Base-by-base conservation (phyloP, 2,113 vertebrate genomes). In the Scortum barcoo region DNA sequence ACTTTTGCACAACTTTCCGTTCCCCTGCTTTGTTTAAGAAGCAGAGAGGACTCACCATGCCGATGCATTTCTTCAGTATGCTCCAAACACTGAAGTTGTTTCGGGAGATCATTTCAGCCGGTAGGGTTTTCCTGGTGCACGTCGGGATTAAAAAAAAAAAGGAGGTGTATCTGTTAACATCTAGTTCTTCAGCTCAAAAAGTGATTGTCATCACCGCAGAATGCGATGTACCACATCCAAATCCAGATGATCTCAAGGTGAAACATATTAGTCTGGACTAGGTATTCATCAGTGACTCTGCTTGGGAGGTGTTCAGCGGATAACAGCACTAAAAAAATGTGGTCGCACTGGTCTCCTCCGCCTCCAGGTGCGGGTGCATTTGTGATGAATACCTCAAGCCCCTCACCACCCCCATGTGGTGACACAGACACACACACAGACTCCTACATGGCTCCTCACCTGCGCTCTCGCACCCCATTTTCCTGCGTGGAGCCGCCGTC, bases 61-160 rank as follows among this genome's bases (percentile, higher is more conserved):
- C 98, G 46, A 99, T 98, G 91, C 98, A 99, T 85, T 98, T 99
- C 91, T 97, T 98, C 80, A 99, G 92, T 81, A 99, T 97, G 50
- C 95, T 97, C 98, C 98, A 99, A 53, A 99, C 93, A 61, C 97
- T 99, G 94, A 98, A 99, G 87, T 99, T 95, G 71, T 96, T 98
- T 87, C 97, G 97, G 89, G 96, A 96, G 91, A 98, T 97, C 97
- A 98, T 99, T 6, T 97, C 96, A 28, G 97, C 97, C 1, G 98
- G 98, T 71, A 99, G 91, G 0, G 94, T 90, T 33, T 96, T 97
- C 93, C 97, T 99, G 90, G 33, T 2, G 38, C 16, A 90, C 63
- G 69, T 76, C 51, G 62, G 16, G 82, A 62, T 22, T 20, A 69
- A 28, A 72, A 50, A 56, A 19, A 19, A 48, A 48, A n/a, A 40